A percentile compares a stretch with the other conserved stretches of the same genome.
Conservation (phyloP, 2,113 vertebrate genomes). For the Podarcis cretensis region DNA sequence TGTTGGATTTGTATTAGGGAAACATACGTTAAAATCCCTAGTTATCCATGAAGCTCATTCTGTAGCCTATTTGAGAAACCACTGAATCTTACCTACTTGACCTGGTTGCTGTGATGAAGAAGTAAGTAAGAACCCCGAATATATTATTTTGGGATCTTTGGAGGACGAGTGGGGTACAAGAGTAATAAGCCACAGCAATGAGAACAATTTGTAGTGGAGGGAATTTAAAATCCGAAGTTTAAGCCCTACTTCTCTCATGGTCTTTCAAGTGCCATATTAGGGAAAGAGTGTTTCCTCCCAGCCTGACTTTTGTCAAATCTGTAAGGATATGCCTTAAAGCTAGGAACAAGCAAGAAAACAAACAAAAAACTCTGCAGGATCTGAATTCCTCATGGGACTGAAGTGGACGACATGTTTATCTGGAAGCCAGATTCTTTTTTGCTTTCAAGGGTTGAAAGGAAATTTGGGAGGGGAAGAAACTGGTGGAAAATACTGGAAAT, state of each 20-base stretch:
- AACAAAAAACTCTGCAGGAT: not conserved
- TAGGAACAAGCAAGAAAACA: not conserved
- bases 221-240: not conserved
- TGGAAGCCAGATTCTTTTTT: not conserved
- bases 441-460: conserved; percentile 21
- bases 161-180: not conserved
- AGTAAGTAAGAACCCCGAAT: not conserved
- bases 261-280: not conserved
- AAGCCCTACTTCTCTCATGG: not conserved
- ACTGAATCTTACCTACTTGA: not conserved
- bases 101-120: not conserved
- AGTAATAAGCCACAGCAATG: not conserved
- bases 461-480: conserved; percentile 35
- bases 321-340: not conserved
- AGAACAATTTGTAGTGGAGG: not conserved
- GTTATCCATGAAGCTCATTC: too few species aligned
- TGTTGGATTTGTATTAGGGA: not conserved
- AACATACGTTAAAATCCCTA: not conserved
- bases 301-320: conserved; percentile 8
- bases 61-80: not conserved
- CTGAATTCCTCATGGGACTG: not conserved
- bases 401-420: not conserved
- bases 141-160: not conserved
- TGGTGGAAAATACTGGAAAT: conserved; percentile 7
- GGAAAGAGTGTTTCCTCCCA: not conserved